These are phyloP conservation scores for Drosophila watanabei DNA, from an alignment of 1,140 invertebrate genomes.

Conservation along the genomic window DNA sequence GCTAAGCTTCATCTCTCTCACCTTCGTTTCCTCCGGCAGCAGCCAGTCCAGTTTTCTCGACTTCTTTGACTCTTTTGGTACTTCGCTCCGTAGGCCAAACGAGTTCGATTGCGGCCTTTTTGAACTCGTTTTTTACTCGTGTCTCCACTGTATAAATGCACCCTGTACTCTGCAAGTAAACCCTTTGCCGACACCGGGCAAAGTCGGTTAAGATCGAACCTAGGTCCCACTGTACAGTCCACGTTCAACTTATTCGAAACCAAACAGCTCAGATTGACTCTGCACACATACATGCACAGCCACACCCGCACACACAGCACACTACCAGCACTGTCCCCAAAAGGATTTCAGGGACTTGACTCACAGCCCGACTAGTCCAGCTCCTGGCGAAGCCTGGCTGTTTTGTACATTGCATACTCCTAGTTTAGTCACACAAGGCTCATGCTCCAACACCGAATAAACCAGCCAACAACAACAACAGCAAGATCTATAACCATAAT, in stretches of 20 bases:
- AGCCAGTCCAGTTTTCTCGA: conserved; percentile 39
- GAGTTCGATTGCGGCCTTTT: conserved; percentile 44
- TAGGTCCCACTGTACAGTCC: conserved; percentile 28
- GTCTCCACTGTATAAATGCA: conserved; percentile 25
- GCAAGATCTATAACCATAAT: conserved; percentile 44
- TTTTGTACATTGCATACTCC: conserved; percentile 52
- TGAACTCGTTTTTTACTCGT: conserved; percentile 29
- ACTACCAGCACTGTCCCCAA: conserved; percentile 12
- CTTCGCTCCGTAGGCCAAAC: conserved; percentile 55
- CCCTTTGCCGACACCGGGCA: conserved; percentile 5
- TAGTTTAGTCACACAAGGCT: conserved; percentile 53
- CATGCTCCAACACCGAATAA: conserved; percentile 82
- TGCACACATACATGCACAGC: conserved; percentile 33
- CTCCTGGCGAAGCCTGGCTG: conserved; percentile 24
- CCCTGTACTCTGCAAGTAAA: conserved; percentile 12
- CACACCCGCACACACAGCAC: conserved; percentile 41
- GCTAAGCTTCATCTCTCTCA: conserved; percentile 19
- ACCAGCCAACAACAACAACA: conserved; percentile 56
- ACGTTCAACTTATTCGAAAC: conserved; percentile 17
- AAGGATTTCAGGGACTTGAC: conserved; percentile 10
- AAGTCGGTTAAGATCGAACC: conserved; percentile 64
- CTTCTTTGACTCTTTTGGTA: conserved; percentile 30
- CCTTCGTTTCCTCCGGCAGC: conserved; percentile 17
- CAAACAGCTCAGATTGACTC: conserved; percentile 68
- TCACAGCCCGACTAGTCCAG: conserved; percentile 53